phyloP scores from a whole-genome alignment of 1,140 invertebrate genomes.

The Drosophila nikananu region DNA sequence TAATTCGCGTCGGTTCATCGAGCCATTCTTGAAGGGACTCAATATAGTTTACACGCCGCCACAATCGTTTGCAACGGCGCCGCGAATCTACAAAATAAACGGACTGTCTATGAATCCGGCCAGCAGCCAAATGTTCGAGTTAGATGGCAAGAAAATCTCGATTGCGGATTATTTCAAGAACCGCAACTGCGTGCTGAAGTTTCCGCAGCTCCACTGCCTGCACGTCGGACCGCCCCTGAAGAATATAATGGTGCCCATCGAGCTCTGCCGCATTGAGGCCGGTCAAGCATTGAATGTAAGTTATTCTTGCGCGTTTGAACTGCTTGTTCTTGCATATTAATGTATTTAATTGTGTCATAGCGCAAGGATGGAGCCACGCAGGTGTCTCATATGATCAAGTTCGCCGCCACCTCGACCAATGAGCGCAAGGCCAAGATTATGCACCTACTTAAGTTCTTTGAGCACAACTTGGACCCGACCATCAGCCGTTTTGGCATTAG shows the following conservation, averaged over 20 bases:
- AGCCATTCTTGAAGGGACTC: slow-evolving; percentile 56
- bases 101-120: slow-evolving; percentile 83
- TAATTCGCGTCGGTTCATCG: background rate
- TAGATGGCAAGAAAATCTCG: slow-evolving; percentile 57
- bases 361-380: slow-evolving; percentile 86
- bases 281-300: slow-evolving; percentile 87
- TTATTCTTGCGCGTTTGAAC: background rate
- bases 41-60: slow-evolving; percentile 66
- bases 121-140: slow-evolving; percentile 80
- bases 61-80: slow-evolving; percentile 47
- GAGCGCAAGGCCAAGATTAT: slow-evolving; percentile 88
- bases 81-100: slow-evolving; percentile 86
- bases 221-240: slow-evolving; percentile 87
- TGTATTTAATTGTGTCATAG: slow-evolving; percentile 22
- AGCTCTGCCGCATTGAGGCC: slow-evolving; percentile 87
- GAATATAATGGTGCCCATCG: slow-evolving; percentile 87
- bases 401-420: slow-evolving; percentile 88
- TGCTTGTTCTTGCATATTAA: background rate
- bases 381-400: slow-evolving; percentile 88
- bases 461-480: slow-evolving; percentile 86
- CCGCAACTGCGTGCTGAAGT: slow-evolving; percentile 80
- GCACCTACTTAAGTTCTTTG: slow-evolving; percentile 86
- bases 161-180: slow-evolving; percentile 86
- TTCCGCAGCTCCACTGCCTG: slow-evolving; percentile 88
- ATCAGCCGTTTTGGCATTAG: slow-evolving; percentile 88